Evolutionary conservation across 2,888 invertebrate genomes (phyloP).

Genomic region (Perizoma flavofasciatum): DNA sequence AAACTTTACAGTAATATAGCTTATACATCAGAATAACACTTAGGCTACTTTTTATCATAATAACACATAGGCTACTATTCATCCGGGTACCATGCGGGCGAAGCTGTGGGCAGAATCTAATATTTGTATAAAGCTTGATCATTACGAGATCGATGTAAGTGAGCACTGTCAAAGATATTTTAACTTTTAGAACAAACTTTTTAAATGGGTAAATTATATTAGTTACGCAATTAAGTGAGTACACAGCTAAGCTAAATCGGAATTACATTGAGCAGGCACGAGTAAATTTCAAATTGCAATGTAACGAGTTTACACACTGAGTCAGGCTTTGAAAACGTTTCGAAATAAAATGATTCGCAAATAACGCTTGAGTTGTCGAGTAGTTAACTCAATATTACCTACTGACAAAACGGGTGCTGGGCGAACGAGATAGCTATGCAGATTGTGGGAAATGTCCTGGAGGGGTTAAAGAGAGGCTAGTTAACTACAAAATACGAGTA

Average conservation of each 20-base stretch:
- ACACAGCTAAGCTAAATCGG: constrained; percentile 29
- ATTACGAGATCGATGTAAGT: constrained; percentile 25
- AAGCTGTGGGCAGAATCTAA: no score
- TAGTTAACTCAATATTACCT: constrained; percentile 47
- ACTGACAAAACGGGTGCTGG: constrained; percentile 47
- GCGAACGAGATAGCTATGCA: constrained; percentile 48
- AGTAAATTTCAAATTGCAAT: constrained; percentile 39
- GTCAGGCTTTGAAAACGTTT: constrained; percentile 45
- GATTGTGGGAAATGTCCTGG: constrained; percentile 46
- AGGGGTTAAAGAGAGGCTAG: constrained; percentile 42
- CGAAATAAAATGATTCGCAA: constrained; percentile 49
- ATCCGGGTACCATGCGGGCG: no score
- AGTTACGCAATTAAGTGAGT: neutral
- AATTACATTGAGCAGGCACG: constrained; percentile 29
- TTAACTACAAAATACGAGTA: constrained; percentile 47
- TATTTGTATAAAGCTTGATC: constrained; percentile 43
- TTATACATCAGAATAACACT: no score
- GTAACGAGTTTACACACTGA: constrained; percentile 41
- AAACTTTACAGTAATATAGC: no score
- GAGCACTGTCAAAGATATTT: no score
- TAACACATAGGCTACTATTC: no score
- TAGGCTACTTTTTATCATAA: no score
- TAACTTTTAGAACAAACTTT: no score
- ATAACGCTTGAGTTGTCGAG: constrained; percentile 43
- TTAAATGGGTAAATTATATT: no score